Conservation (phyloP, 2,113 vertebrate genomes). For the Thryonomys swinderianus region DNA sequence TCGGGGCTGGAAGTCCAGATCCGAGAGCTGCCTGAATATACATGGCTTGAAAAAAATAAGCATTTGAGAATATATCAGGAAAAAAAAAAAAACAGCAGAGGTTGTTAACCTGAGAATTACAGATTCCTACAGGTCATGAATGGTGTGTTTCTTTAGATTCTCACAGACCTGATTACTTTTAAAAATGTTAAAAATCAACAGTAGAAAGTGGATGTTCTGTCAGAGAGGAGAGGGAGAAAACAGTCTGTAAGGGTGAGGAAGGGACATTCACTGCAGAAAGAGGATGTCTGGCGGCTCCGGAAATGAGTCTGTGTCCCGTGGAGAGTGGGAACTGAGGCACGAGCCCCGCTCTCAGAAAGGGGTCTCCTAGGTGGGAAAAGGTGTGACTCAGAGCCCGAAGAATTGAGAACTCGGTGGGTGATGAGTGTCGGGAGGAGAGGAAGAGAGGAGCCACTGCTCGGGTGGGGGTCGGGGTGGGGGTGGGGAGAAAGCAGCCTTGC, state of each 20-base stretch:
- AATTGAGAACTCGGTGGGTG: not conserved
- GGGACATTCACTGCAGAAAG: not conserved
- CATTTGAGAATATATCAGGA: not conserved
- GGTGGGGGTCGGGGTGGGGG: too few relatives aligned
- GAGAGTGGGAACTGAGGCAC: not conserved
- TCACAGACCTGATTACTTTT: not conserved
- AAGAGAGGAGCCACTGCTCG: not conserved
- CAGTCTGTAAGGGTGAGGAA: not conserved
- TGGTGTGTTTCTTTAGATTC: not conserved
- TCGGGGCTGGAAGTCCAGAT: not conserved
- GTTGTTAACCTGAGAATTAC: not conserved
- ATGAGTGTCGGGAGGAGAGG: not conserved
- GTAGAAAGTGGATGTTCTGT: not conserved
- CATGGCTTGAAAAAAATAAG: not conserved
- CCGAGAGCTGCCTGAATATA: not conserved
- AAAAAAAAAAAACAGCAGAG: not conserved
- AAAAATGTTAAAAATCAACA: not conserved
- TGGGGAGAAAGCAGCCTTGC: accelerated
- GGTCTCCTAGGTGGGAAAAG: not conserved
- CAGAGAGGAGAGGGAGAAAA: not conserved
- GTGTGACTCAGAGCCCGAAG: not conserved
- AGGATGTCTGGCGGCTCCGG: not conserved
- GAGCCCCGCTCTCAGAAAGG: not conserved
- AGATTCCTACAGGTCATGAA: not conserved
- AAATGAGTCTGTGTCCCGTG: not conserved